A percentile compares a stretch with the other conserved stretches of the same genome.
Conservation (phyloP, 2,113 vertebrate species). For the Trematomus loennbergii region DNA sequence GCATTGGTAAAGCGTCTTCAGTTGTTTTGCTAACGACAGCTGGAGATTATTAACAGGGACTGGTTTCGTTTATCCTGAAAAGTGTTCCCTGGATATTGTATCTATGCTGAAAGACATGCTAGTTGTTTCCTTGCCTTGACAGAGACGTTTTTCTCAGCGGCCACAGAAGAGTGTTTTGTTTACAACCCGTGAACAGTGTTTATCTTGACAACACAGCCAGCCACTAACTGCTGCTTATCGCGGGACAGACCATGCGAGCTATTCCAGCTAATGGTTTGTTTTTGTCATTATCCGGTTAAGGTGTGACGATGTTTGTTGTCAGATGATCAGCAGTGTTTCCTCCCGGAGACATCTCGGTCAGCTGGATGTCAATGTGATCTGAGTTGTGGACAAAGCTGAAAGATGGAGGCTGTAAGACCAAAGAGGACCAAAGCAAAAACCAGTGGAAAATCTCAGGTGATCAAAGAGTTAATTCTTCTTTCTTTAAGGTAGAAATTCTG, state of each 20-base stretch:
- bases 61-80: slow-evolving; percentile 47
- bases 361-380: slow-evolving; percentile 32
- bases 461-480: not conserved
- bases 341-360: slow-evolving; percentile 8
- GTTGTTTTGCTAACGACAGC: not conserved
- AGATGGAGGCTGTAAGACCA: slow-evolving; percentile 85
- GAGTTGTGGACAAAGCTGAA: slow-evolving; percentile 32
- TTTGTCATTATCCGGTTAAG: slow-evolving; percentile 7
- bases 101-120: not conserved
- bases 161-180: slow-evolving; percentile 17
- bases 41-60: slow-evolving; percentile 1
- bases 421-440: slow-evolving; percentile 81
- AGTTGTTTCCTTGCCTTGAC: not conserved
- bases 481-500: not conserved
- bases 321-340: slow-evolving; percentile 16
- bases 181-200: slow-evolving; percentile 28
- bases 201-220: slow-evolving; percentile 60
- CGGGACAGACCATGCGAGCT: not conserved
- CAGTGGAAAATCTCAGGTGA: slow-evolving; percentile 81
- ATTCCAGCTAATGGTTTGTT: not conserved
- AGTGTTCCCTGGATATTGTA: not conserved
- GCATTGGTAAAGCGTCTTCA: not conserved
- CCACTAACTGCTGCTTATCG: slow-evolving; percentile 44
- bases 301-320: slow-evolving; percentile 15
- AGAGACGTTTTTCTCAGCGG: not conserved